Percentiles rank a stretch among this genome's conserved stretches.
These are phyloP conservation scores for Perodicticus potto DNA, from an alignment of 2,797 vertebrate genomes.

Conservation along the genomic window DNA sequence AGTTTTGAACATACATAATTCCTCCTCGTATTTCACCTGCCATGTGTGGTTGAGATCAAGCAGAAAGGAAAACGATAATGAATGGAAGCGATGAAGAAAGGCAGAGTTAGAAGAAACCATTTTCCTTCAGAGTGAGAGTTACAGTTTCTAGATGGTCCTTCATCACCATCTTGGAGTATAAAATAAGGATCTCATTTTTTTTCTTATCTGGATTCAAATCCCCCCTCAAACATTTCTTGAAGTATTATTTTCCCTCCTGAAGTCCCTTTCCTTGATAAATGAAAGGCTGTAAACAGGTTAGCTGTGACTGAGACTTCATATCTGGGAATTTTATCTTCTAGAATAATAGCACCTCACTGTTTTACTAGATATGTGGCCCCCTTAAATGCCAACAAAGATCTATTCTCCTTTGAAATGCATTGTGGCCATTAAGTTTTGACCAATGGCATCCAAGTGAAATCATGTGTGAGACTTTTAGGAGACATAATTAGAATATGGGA, in stretches of 20 bases:
- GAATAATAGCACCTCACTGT: not conserved
- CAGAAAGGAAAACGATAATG: slow-evolving; percentile 69
- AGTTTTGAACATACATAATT: slow-evolving; percentile 35
- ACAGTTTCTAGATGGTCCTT: not conserved
- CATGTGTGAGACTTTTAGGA: not conserved
- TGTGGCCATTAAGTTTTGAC: not conserved
- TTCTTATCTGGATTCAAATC: not conserved
- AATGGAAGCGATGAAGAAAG: slow-evolving; percentile 36
- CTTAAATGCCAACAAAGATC: not conserved
- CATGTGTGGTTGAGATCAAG: slow-evolving; percentile 68
- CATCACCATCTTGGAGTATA: not conserved
- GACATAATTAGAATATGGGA: not conserved
- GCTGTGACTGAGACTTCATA: not conserved
- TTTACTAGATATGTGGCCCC: not conserved
- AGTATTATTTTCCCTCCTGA: not conserved
- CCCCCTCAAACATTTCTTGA: not conserved
- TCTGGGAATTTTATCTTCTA: not conserved
- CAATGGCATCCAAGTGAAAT: not conserved
- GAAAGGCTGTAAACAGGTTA: not conserved
- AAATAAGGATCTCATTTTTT: not conserved
- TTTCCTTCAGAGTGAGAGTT: slow-evolving; percentile 63
- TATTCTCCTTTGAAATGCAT: not conserved
- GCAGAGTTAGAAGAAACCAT: not conserved
- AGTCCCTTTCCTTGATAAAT: not conserved
- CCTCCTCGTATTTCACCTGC: slow-evolving; percentile 38